These are phyloP conservation scores for Otocyon megalotis DNA, from an alignment of 2,113 vertebrate genomes.

Conservation along the genomic window DNA sequence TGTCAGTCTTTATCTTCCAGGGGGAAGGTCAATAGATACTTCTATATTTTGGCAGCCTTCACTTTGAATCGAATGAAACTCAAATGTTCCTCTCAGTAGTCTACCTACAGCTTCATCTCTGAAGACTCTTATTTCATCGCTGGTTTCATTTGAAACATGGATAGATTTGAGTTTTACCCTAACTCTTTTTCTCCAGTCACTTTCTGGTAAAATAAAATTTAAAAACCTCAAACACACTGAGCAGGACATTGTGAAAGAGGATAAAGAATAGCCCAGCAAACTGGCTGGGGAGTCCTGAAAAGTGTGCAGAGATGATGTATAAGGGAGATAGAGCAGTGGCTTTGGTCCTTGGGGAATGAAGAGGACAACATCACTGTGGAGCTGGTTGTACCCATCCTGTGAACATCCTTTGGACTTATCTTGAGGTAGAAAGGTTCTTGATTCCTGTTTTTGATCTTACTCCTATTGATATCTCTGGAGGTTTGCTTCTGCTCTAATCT, in stretches of 20 bases:
- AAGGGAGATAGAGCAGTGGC: not conserved
- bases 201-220: not conserved
- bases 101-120: slow-evolving; percentile 21
- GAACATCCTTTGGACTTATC: not conserved
- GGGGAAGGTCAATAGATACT: not conserved
- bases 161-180: not conserved
- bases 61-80: slow-evolving; percentile 26
- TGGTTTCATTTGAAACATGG: not conserved
- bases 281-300: not conserved
- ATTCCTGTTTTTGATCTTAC: not conserved
- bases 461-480: not conserved
- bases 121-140: not conserved
- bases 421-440: not conserved
- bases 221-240: not conserved
- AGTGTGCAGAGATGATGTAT: not conserved
- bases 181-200: not conserved
- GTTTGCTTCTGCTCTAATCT: not conserved
- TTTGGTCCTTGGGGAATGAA: not conserved
- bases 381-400: not conserved
- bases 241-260: not conserved
- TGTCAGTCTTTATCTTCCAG: not conserved
- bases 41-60: slow-evolving; percentile 62
- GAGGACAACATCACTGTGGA: not conserved
- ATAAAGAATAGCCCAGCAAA: not conserved
- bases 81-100: slow-evolving; percentile 19